Evolutionary conservation across 2,888 invertebrate genomes (phyloP).

Genomic region (Eupithecia dodoneata): DNA sequence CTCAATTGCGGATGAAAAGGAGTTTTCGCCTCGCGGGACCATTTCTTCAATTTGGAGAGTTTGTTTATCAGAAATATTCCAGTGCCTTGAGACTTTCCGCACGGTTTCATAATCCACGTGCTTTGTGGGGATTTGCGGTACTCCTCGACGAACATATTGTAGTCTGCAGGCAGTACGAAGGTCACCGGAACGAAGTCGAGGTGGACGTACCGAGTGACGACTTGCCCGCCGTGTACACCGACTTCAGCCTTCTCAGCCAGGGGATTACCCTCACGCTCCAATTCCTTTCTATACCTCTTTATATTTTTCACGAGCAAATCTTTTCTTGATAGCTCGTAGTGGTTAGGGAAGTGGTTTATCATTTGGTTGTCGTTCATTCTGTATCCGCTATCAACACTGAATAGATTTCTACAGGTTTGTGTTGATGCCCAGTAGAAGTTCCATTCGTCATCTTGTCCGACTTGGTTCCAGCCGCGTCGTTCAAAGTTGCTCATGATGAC

Average conservation of each 20-base stretch:
- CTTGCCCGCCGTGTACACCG: slow-evolving; percentile 84
- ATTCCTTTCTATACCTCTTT: slow-evolving; percentile 95
- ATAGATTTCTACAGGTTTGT: slow-evolving; percentile 93
- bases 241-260: slow-evolving; percentile 89
- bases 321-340: slow-evolving; percentile 97
- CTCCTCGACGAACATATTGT: slow-evolving; percentile 98
- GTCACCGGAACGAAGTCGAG: slow-evolving; percentile 96
- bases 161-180: slow-evolving; percentile 97
- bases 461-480: slow-evolving; percentile 88
- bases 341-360: slow-evolving; percentile 98
- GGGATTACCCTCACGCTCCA: slow-evolving; percentile 95
- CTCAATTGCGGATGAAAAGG: slow-evolving; percentile 91
- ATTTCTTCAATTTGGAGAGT: slow-evolving; percentile 95
- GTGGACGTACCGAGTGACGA: slow-evolving; percentile 89
- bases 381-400: slow-evolving; percentile 81
- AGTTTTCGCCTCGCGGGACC: slow-evolving; percentile 94
- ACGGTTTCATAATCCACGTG: slow-evolving; percentile 99
- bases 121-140: slow-evolving; percentile 96
- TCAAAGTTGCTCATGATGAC: slow-evolving; percentile 68
- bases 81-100: slow-evolving; percentile 96
- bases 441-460: slow-evolving; percentile 95
- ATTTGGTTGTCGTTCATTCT: slow-evolving; percentile 92
- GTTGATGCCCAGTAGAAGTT: slow-evolving; percentile 98
- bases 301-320: slow-evolving; percentile 98
- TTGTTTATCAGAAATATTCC: slow-evolving; percentile 98